Conservation (phyloP, 2,888 invertebrate genomes). For the Brachypalpus laphriformis region DNA sequence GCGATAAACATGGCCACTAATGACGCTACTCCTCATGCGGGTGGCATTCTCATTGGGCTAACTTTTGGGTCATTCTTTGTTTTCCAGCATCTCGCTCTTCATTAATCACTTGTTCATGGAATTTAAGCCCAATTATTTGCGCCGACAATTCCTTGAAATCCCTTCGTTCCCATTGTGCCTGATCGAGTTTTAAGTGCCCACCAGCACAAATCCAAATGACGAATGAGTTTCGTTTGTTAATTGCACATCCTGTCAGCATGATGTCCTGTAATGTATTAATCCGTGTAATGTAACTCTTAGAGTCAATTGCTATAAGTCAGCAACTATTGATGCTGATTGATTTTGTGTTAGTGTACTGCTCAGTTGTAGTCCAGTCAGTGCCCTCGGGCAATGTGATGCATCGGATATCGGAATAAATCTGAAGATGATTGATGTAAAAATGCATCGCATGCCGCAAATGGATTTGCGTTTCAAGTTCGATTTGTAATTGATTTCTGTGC, state of each 20-base stretch:
- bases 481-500: conserved; percentile 51
- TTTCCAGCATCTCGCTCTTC: neutral
- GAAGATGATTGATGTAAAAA: conserved; percentile 45
- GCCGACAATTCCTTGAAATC: conserved; percentile 6
- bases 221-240: conserved; percentile 4
- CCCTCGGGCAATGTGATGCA: conserved; percentile 46
- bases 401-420: conserved; percentile 28
- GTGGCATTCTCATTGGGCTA: conserved; percentile 3
- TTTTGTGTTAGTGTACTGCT: conserved; percentile 11
- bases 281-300: conserved; percentile 37
- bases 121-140: conserved; percentile 28
- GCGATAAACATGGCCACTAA: conserved; percentile 19
- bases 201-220: neutral
- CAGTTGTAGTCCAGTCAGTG: neutral
- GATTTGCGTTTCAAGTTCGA: conserved; percentile 30
- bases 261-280: conserved; percentile 41
- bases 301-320: conserved; percentile 27
- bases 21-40: conserved; percentile 16
- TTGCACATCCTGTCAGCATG: conserved; percentile 51
- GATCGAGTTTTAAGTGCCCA: neutral
- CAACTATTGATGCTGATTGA: conserved; percentile 45
- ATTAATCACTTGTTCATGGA: conserved; percentile 37
- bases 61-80: neutral
- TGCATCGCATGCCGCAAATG: conserved; percentile 43
- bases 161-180: neutral